Evolutionary conservation across 2,797 vertebrate genomes (phyloP).

Genomic region (Eospalax fontanierii): DNA sequence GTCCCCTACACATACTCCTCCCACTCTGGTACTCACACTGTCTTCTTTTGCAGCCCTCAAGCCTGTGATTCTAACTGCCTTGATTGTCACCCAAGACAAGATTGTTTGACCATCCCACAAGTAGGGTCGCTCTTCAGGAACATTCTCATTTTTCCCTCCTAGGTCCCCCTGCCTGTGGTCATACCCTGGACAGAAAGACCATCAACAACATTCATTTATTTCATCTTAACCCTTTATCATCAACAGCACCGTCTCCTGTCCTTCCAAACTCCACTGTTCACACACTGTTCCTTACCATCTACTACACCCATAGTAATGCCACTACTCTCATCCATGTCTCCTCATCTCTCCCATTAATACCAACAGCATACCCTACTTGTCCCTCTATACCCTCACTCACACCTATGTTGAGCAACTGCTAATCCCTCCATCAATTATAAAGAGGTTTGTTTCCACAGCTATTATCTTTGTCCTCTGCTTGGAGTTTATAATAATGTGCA

Average conservation of each 20-base stretch:
- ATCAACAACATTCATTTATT: neutral
- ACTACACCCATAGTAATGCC: neutral
- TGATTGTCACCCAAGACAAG: no score
- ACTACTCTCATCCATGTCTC: neutral
- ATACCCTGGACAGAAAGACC: neutral
- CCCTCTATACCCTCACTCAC: no score
- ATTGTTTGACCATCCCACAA: rapidly evolving
- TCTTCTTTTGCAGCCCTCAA: neutral
- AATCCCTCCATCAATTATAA: neutral
- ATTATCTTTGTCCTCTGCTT: neutral
- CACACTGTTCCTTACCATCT: neutral
- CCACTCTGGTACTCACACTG: neutral
- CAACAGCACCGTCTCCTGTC: neutral
- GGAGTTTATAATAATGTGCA: neutral
- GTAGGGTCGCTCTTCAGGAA: neutral
- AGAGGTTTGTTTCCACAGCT: neutral
- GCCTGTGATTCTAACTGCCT: neutral
- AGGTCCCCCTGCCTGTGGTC: neutral
- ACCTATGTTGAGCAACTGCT: neutral
- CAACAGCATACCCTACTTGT: neutral
- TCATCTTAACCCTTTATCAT: no score
- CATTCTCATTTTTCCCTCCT: neutral
- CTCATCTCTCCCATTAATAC: neutral
- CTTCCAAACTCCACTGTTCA: neutral
- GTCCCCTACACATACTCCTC: neutral